phyloP scores from a whole-genome alignment of 2,888 invertebrate species.

The Drosophila aldrichi region DNA sequence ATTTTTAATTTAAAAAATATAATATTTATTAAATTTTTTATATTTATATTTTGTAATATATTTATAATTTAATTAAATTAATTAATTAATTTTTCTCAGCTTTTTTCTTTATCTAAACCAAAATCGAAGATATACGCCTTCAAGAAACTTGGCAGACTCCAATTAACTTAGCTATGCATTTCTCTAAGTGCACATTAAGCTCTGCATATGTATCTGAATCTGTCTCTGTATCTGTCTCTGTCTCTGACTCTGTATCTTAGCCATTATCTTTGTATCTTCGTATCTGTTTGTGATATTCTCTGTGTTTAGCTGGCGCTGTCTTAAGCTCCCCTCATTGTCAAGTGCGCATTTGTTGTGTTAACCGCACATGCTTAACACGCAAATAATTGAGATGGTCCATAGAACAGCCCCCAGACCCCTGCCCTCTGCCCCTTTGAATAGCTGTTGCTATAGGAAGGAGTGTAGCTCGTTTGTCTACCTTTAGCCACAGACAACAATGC shows the following conservation, averaged over 20 bases:
- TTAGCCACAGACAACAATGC: conserved; percentile 53
- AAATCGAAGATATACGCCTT: background rate
- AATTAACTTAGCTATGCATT: background rate
- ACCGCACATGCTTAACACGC: conserved; percentile 64
- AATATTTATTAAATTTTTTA: too few relatives aligned
- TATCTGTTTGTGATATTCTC: conserved; percentile 7
- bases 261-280: background rate
- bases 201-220: background rate
- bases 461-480: conserved; percentile 23
- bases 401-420: background rate
- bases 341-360: conserved; percentile 61
- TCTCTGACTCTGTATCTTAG: background rate
- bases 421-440: background rate
- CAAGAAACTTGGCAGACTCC: background rate
- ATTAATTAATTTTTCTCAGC: too few relatives aligned
- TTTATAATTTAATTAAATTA: too few relatives aligned
- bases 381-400: conserved; percentile 64
- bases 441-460: background rate
- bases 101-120: too few relatives aligned
- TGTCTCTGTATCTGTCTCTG: background rate
- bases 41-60: too few relatives aligned
- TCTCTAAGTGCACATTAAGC: background rate
- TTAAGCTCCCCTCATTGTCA: conserved; percentile 35
- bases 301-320: conserved; percentile 19
- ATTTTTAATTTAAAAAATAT: too few relatives aligned